Base-by-base conservation (phyloP, 2,113 vertebrate species). In the Entelurus aequoreus region DNA sequence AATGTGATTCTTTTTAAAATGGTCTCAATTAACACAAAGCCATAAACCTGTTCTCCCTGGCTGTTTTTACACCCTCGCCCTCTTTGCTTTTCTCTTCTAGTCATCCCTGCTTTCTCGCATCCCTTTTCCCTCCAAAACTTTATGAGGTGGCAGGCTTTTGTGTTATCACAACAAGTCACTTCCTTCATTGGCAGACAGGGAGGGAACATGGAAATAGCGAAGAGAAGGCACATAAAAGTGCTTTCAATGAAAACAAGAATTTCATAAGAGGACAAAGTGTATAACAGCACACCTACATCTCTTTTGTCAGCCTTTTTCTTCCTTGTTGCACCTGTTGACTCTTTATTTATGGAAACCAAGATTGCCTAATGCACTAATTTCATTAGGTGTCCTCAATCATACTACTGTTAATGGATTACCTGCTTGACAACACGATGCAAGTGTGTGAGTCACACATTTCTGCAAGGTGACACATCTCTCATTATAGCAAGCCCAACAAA, bases 61-160 rank as follows among this genome's bases (percentile, higher is more conserved):
- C 42, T 68, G 69, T 73, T 79, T 84, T 82, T 74, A 75, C 70
- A 65, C 69, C 72, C 66, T 57, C 61, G 40, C 68, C 71, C 73
- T 67, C 56, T 72, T 66, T 82, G 81, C 76, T 87, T 82, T 28
- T 66, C 81, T 84, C 85, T 77, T 78, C 71, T 61, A 38, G 51
- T 78, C 57, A 60, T 57, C 80, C 69, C 54, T 62, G 67, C 68
- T 78, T 71, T 66, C 75, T 68, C 72, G 72, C 71, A 76, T 75
- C 74, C 79, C 74, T 82, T 76, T 83, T 74, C 84, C 62, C 77
- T 73, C 44, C 58, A 6, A 55, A 67, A 86, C 77, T 88, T 88
- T 88, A 89, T 86, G 71, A 71, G 70, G 69, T 78, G 75, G 75
- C 65, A 55, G 64, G 68, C 79, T 86, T 83, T 88, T 89, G 87